Percentiles rank a stretch among this genome's conserved stretches.
These are phyloP conservation scores for Poeciliopsis turneri DNA, from an alignment of 2,797 vertebrate species.

Conservation along the genomic window DNA sequence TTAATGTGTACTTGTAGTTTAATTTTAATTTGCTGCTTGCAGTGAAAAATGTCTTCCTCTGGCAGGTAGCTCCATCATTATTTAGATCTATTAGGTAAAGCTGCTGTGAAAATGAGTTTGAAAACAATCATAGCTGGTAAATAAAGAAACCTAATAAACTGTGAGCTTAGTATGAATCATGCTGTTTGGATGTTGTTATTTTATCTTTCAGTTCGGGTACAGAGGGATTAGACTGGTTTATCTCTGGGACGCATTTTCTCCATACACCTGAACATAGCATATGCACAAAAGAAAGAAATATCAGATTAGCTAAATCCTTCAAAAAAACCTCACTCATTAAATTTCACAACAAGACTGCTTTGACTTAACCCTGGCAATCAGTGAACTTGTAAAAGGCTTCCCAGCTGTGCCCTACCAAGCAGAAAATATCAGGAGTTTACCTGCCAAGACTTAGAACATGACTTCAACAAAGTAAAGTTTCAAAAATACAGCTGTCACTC, in stretches of 20 bases:
- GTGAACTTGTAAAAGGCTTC: conserved; percentile 40
- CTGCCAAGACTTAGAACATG: conserved; percentile 63
- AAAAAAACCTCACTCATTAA: conserved; percentile 13
- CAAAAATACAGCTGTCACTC: conserved; percentile 26
- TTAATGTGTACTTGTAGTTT: conserved; percentile 13
- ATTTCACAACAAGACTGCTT: conserved; percentile 43
- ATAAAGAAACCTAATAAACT: conserved; percentile 1
- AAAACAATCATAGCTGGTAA: conserved; percentile 3
- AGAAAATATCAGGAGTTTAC: conserved; percentile 59
- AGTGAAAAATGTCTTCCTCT: conserved; percentile 12
- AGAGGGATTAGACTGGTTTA: conserved; percentile 31
- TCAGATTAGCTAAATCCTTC: conserved; percentile 28
- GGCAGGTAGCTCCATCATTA: conserved; percentile 5
- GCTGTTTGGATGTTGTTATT: conserved; percentile 35
- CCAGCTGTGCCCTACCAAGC: conserved; percentile 70
- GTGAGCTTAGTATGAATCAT: conserved; percentile 27
- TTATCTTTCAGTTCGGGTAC: conserved; percentile 38
- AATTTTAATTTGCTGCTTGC: conserved; percentile 4
- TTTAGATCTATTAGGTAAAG: background rate
- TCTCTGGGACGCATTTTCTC: background rate
- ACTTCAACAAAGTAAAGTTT: conserved; percentile 37
- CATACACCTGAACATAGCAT: background rate
- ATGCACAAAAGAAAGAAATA: background rate
- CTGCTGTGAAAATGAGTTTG: conserved; percentile 1
- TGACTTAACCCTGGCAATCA: conserved; percentile 57